phyloP scores from a whole-genome alignment of 2,888 invertebrate species.

The Minunthozetes semirufus region DNA sequence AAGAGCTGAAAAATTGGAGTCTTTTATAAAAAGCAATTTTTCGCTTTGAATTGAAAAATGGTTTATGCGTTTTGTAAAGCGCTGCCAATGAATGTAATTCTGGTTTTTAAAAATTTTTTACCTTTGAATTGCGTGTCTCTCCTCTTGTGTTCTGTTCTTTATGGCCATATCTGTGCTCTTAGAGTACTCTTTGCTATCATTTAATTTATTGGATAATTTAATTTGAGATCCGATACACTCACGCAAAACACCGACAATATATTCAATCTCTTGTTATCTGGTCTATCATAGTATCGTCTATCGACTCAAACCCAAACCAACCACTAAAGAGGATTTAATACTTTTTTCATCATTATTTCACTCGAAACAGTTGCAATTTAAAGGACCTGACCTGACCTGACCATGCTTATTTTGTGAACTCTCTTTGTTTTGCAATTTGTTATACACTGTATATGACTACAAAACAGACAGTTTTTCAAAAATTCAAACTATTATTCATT shows the following conservation, averaged over 20 bases:
- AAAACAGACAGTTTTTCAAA: too few species aligned
- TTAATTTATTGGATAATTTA: slow-evolving; percentile 34
- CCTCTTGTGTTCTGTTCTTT: slow-evolving; percentile 16
- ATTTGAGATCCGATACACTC: slow-evolving; percentile 29
- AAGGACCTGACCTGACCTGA: too few species aligned
- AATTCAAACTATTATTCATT: too few species aligned
- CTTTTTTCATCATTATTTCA: too few species aligned
- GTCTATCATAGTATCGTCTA: not conserved
- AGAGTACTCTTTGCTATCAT: not conserved
- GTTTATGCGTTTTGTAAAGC: not conserved
- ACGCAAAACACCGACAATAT: slow-evolving; percentile 27
- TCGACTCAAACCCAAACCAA: not conserved
- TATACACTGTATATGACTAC: too few species aligned
- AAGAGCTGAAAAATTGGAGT: too few species aligned
- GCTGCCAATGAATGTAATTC: not conserved
- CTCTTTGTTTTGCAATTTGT: too few species aligned
- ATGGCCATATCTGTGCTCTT: slow-evolving; percentile 16
- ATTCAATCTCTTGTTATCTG: not conserved
- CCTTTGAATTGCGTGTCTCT: slow-evolving; percentile 13
- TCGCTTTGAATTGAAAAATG: not conserved
- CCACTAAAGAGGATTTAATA: not conserved
- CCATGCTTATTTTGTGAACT: too few species aligned
- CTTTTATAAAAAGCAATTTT: too few species aligned
- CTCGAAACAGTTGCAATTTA: too few species aligned
- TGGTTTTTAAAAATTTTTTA: not conserved